Conservation (phyloP, 2,888 invertebrate genomes). For the Scelioninae gen. 1 region DNA sequence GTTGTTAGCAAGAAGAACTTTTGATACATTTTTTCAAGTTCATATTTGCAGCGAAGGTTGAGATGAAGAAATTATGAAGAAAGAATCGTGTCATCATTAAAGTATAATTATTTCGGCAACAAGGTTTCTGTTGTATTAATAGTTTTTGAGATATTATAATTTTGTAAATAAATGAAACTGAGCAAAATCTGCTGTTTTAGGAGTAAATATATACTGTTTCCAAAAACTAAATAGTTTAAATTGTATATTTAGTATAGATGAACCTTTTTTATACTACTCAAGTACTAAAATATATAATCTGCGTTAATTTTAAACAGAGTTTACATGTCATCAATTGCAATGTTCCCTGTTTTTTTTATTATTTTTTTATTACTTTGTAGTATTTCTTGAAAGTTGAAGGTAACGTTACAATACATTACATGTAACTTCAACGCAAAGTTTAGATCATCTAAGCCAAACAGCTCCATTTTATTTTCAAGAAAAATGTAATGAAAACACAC, state of each 20-base stretch:
- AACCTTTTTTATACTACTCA: too few relatives aligned
- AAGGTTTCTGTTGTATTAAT: constrained; percentile 3
- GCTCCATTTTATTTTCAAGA: constrained; percentile 15
- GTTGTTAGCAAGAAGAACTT: neutral
- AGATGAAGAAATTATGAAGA: neutral
- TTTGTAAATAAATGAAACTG: neutral
- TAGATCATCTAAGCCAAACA: constrained; percentile 8
- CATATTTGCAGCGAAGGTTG: neutral
- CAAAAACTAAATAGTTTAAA: too few relatives aligned
- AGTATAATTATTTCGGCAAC: neutral
- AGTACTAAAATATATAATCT: too few relatives aligned
- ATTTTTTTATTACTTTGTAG: too few relatives aligned
- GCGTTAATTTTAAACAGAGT: too few relatives aligned
- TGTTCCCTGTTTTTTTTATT: too few relatives aligned
- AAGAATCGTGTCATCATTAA: constrained; percentile 6
- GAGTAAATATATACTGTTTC: too few relatives aligned
- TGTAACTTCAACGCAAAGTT: constrained; percentile 17
- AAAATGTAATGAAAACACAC: constrained; percentile 16
- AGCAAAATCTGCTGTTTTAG: too few relatives aligned
- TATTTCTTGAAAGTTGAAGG: too few relatives aligned
- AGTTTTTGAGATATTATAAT: constrained; percentile 6
- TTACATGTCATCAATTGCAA: too few relatives aligned
- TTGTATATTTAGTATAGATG: too few relatives aligned
- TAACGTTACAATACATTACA: too few relatives aligned
- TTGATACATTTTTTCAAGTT: constrained; percentile 2